Base-by-base conservation (phyloP, 2,888 invertebrate species). In the Athrips mouffetella region DNA sequence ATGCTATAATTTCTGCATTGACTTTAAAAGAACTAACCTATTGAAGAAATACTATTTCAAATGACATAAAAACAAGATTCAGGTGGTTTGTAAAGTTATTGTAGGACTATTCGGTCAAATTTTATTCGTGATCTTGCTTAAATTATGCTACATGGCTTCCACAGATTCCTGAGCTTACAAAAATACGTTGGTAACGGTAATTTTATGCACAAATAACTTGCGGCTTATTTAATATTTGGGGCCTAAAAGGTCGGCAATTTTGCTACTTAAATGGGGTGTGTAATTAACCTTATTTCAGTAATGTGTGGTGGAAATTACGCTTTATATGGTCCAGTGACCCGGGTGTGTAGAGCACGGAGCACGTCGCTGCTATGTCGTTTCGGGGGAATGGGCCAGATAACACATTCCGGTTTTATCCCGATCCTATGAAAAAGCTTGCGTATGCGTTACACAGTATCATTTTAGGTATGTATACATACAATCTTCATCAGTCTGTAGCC, bases 281-380 rank as follows among this genome's bases (percentile, higher is more conserved):
- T 50, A 54, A 55, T 58, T 54, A 54, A 58, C 54, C 56, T 58
- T 55, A 50, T 55, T 58, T 54, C 51, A 35, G 48, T 46, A 55
- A 54, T 51, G 48, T 45, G 51, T 48, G 23, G 46, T 27, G 46
- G 47, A 52, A 54, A 52, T 56, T 52, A 45, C 42, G 50, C 39
- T 40, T 37, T 48, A 45, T 51, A 49, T 49, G 47, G 40, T 18
- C 40, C 39, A 30, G 18, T 45, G 40, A 30, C 42, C 48, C 42
- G 29, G 33, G n/a, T n/a, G n/a, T n/a, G n/a, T n/a, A n/a, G n/a
- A n/a, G n/a, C n/a, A n/a, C n/a, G n/a, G n/a, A n/a, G n/a, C n/a
- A n/a, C n/a, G n/a, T n/a, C n/a, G n/a, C n/a, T n/a, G n/a, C n/a
- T n/a, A n/a, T n/a, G n/a, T n/a, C n/a, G n/a, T n/a, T n/a, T n/a